Evolutionary conservation across 2,888 invertebrate species (phyloP).

Genomic region (Dryadula phaetusa): DNA sequence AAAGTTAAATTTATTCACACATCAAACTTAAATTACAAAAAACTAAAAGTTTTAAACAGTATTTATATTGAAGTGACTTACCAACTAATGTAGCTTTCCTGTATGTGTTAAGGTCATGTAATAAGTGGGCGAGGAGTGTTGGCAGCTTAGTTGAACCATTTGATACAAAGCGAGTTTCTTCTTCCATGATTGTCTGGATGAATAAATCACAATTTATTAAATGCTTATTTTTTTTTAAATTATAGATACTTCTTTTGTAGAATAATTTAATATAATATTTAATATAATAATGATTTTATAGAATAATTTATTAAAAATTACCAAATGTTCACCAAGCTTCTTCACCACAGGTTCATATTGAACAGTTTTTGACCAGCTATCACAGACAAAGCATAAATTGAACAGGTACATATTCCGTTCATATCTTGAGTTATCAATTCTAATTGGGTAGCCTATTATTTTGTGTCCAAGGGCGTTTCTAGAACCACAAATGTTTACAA

Average conservation of each 20-base stretch:
- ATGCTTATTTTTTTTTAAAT: not conserved
- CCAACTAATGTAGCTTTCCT: constrained; percentile 91
- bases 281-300: no score
- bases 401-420: constrained; percentile 97
- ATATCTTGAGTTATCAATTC: constrained; percentile 94
- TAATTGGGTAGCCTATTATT: constrained; percentile 96
- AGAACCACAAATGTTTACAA: constrained; percentile 34
- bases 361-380: constrained; percentile 93
- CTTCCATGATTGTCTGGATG: constrained; percentile 90
- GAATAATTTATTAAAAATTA: constrained; percentile 61
- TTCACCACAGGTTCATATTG: constrained; percentile 97
- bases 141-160: constrained; percentile 89
- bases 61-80: no score
- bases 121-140: constrained; percentile 90
- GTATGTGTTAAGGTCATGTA: constrained; percentile 91
- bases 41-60: no score
- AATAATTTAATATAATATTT: no score
- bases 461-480: constrained; percentile 90
- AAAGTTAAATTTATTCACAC: no score
- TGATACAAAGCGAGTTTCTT: constrained; percentile 93
- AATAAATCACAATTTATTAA: constrained; percentile 1
- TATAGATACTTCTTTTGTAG: no score
- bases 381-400: constrained; percentile 97
- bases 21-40: no score
- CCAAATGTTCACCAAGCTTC: constrained; percentile 96